Percentiles rank a stretch among this genome's conserved stretches.
These are phyloP conservation scores for Notodonta ziczac DNA, from an alignment of 2,888 invertebrate species.

Conservation along the genomic window DNA sequence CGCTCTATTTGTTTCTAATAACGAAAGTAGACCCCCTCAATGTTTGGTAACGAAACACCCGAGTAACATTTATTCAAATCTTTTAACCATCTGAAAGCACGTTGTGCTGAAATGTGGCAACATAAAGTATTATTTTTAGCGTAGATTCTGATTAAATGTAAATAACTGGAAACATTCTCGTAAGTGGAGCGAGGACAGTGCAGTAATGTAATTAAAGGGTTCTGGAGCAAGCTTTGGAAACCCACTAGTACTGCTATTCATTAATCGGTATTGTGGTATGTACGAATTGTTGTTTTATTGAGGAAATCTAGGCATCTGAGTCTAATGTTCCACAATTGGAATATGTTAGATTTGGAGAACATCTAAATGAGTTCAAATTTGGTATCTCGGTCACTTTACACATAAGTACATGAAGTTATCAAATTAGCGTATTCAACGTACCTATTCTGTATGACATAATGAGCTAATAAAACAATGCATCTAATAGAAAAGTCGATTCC, in stretches of 20 bases:
- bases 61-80: slow-evolving; percentile 33
- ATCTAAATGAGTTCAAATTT: too few species aligned
- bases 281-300: too few species aligned
- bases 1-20: neutral
- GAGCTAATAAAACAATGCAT: neutral
- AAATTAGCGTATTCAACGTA: too few species aligned
- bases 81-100: slow-evolving; percentile 19
- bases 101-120: slow-evolving; percentile 21
- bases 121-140: slow-evolving; percentile 32
- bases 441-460: too few species aligned
- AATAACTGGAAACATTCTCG: slow-evolving; percentile 39
- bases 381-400: too few species aligned
- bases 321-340: too few species aligned
- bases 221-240: slow-evolving; percentile 36
- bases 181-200: slow-evolving; percentile 46
- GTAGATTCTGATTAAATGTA: slow-evolving; percentile 33
- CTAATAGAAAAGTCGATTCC: slow-evolving; percentile 16
- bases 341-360: too few species aligned
- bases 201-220: slow-evolving; percentile 45
- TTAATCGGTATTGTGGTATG: too few species aligned
- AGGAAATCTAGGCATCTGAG: too few species aligned
- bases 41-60: slow-evolving; percentile 30
- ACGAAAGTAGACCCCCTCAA: neutral
- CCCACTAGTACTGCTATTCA: slow-evolving; percentile 11
- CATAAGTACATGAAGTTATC: too few species aligned